A percentile compares a stretch with the other conserved stretches of the same genome.
These are phyloP conservation scores for Cheilinus undulatus DNA, from an alignment of 2,113 vertebrate species.

Conservation along the genomic window DNA sequence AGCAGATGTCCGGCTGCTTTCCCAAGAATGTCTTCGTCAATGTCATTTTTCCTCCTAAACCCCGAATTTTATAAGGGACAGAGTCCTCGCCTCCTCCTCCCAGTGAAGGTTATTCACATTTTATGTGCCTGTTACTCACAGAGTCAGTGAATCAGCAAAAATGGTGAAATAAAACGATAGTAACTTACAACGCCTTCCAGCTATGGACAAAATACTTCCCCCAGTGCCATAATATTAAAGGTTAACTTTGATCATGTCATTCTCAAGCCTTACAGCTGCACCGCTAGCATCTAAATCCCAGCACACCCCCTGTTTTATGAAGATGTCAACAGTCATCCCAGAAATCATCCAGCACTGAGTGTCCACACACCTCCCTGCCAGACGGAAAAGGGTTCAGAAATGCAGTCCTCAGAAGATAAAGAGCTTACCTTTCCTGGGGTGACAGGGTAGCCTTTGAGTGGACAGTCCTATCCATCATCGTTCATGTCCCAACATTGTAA, in stretches of 20 bases:
- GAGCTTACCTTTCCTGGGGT: slow-evolving; percentile 53
- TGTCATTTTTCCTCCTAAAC: slow-evolving; percentile 35
- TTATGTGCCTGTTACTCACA: slow-evolving; percentile 44
- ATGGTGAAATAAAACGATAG: slow-evolving; percentile 48
- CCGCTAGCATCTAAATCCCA: slow-evolving; percentile 16
- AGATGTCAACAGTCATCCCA: slow-evolving; percentile 64
- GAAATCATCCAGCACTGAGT: slow-evolving; percentile 58
- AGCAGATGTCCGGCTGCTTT: slow-evolving; percentile 38
- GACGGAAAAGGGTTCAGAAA: slow-evolving; percentile 53
- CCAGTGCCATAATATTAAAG: slow-evolving; percentile 58
- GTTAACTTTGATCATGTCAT: slow-evolving; percentile 67
- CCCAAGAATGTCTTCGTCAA: slow-evolving; percentile 32
- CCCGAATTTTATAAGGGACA: slow-evolving; percentile 32
- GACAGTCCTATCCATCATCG: slow-evolving; percentile 63
- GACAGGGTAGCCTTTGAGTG: slow-evolving; percentile 68
- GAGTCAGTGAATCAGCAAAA: slow-evolving; percentile 66
- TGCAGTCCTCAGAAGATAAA: slow-evolving; percentile 71
- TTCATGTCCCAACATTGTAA: slow-evolving; percentile 50
- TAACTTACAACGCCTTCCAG: slow-evolving; percentile 41
- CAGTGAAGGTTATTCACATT: slow-evolving; percentile 51
- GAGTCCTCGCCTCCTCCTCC: slow-evolving; percentile 11
- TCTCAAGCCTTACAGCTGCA: slow-evolving; percentile 14
- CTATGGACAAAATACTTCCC: slow-evolving; percentile 23
- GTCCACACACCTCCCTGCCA: slow-evolving; percentile 20
- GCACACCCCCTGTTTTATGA: slow-evolving; percentile 54